Evolutionary conservation across 2,797 vertebrate species (phyloP).

Genomic region (Gadopsis marmoratus): DNA sequence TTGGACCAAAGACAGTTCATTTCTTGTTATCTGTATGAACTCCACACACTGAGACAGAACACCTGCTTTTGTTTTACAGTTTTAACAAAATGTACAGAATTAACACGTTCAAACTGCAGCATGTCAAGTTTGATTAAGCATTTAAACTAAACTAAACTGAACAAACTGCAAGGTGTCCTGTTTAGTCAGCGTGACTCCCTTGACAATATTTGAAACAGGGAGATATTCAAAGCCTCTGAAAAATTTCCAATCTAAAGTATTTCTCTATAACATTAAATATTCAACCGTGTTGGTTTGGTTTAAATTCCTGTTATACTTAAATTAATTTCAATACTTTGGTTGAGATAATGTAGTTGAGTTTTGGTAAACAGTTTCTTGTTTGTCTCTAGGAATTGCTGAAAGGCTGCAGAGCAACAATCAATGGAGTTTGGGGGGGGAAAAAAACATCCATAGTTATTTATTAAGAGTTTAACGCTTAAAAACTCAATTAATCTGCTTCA

Average conservation of each 20-base stretch:
- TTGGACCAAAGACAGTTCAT: constrained; percentile 82
- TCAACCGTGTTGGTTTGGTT: neutral
- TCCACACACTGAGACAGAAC: constrained; percentile 16
- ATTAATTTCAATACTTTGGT: constrained; percentile 3
- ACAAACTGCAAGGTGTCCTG: neutral
- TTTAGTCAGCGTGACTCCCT: constrained; percentile 5
- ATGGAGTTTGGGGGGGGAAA: neutral
- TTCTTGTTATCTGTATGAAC: constrained; percentile 21
- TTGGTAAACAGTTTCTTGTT: constrained; percentile 18
- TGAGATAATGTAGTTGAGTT: neutral
- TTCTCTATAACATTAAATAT: neutral
- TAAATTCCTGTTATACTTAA: neutral
- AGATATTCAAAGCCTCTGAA: constrained; percentile 1
- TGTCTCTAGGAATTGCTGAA: neutral
- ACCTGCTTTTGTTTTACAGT: constrained; percentile 18
- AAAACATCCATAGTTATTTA: constrained; percentile 26
- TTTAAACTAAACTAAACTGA: constrained; percentile 1
- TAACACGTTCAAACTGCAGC: constrained; percentile 22
- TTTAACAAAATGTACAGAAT: neutral
- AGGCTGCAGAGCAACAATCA: constrained; percentile 6
- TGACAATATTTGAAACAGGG: neutral
- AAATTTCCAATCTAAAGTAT: neutral
- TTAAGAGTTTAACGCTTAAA: constrained; percentile 23
- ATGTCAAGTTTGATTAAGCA: constrained; percentile 8
- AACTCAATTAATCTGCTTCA: constrained; percentile 1